Conservation (phyloP, 2,113 vertebrate genomes). For the Halcyon malimbica region DNA sequence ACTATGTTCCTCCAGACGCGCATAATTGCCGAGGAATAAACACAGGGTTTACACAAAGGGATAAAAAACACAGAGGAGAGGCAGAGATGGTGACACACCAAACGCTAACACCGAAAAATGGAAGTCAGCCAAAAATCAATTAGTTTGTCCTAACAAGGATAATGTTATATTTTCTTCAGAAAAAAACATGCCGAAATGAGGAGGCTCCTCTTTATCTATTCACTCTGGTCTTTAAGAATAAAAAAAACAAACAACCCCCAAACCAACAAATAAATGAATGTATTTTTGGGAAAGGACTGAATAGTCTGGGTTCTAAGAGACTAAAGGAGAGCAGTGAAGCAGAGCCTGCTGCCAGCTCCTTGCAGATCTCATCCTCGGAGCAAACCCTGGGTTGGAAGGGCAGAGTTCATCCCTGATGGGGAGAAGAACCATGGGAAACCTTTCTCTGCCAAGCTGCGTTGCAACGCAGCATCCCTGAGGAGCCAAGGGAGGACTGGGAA, state of each 20-base stretch:
- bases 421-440: not conserved
- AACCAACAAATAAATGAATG: not conserved
- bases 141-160: not conserved
- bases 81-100: not conserved
- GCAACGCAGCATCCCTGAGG: not conserved
- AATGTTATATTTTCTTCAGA: not conserved
- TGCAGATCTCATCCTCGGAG: not conserved
- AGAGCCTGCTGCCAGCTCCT: not conserved
- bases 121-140: constrained; percentile 9
- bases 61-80: not conserved
- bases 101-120: not conserved
- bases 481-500: not conserved
- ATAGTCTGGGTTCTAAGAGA: not conserved
- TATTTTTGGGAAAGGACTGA: not conserved
- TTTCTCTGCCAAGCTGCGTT: not conserved
- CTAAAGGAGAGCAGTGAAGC: not conserved
- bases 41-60: not conserved
- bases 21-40: not conserved
- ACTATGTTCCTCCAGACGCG: not conserved
- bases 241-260: not conserved
- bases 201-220: not conserved
- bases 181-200: not conserved
- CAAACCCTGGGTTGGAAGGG: not conserved
- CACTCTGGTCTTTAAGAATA: not conserved
- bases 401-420: fast-evolving